Percentiles rank a stretch among this genome's conserved stretches.
phyloP scores from a whole-genome alignment of 2,888 invertebrate genomes.

The Sycophila texana region DNA sequence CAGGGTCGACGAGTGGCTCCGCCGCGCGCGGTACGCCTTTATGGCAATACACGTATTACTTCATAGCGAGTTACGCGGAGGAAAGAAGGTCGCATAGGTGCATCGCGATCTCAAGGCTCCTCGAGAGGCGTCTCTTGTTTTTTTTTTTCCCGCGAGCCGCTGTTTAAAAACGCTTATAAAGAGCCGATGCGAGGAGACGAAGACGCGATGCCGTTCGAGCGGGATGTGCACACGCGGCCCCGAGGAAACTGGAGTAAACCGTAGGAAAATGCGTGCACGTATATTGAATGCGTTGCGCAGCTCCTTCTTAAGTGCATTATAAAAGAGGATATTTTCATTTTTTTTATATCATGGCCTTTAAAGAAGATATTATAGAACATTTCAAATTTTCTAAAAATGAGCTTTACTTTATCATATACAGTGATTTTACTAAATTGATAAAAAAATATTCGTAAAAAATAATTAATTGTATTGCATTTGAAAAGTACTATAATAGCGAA shows the following conservation, averaged over 20 bases:
- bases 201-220: not conserved
- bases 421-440: too few species aligned
- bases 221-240: not conserved
- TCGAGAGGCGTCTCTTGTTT: conserved; percentile 21
- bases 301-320: too few species aligned
- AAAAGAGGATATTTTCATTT: too few species aligned
- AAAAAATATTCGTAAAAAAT: too few species aligned
- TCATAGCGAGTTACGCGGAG: conserved; percentile 50
- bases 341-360: too few species aligned
- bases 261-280: conserved; percentile 13
- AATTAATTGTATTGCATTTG: too few species aligned
- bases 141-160: not conserved
- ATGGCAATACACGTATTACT: conserved; percentile 52
- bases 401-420: too few species aligned
- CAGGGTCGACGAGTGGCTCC: conserved; percentile 51
- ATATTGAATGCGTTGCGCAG: not conserved
- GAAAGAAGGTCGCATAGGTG: conserved; percentile 48
- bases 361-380: too few species aligned
- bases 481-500: too few species aligned
- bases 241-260: conserved; percentile 46
- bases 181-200: not conserved
- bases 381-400: too few species aligned
- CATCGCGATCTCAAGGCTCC: conserved; percentile 51
- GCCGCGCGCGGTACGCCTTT: conserved; percentile 17
- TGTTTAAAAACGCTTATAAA: not conserved